Conservation (phyloP, 1,140 invertebrate species). For the Philaenus spumarius region DNA sequence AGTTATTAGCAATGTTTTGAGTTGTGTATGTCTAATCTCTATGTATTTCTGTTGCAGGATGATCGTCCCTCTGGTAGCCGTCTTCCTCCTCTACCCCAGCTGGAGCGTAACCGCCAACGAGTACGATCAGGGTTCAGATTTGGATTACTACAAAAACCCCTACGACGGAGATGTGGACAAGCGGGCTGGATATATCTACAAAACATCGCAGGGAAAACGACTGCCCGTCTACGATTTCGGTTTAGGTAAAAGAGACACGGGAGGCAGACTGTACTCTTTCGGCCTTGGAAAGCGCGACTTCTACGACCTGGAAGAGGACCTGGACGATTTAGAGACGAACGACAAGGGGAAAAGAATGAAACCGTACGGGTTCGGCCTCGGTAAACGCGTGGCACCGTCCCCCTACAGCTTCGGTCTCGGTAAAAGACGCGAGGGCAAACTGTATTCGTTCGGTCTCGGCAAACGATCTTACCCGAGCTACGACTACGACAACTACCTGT, state of each 20-base stretch:
- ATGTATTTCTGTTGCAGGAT: conserved; percentile 6
- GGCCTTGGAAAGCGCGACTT: conserved; percentile 42
- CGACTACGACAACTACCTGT: too few relatives aligned
- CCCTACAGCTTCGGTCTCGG: conserved; percentile 34
- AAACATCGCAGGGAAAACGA: conserved; percentile 53
- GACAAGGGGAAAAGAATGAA: conserved; percentile 28
- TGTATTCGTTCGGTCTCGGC: conserved; percentile 12
- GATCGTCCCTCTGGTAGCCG: conserved; percentile 5
- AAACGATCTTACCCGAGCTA: neutral
- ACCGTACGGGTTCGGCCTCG: conserved; percentile 39
- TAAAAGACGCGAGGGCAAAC: conserved; percentile 23
- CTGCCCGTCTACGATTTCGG: conserved; percentile 59
- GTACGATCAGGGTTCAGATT: neutral
- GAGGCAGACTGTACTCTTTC: conserved; percentile 44
- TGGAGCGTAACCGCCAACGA: conserved; percentile 1
- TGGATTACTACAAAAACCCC: conserved; percentile 18
- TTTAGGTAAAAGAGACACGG: conserved; percentile 47
- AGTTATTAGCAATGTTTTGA: too few relatives aligned
- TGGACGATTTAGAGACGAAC: conserved; percentile 25
- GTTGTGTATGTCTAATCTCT: too few relatives aligned
- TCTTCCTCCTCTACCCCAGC: neutral
- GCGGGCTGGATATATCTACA: conserved; percentile 52
- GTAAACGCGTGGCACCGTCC: conserved; percentile 35
- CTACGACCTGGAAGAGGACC: conserved; percentile 27
- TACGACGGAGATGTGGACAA: conserved; percentile 43